A percentile compares a stretch with the other conserved stretches of the same genome.
These are phyloP conservation scores for Nycticebus coucang DNA, from an alignment of 2,113 vertebrate genomes.

Conservation along the genomic window DNA sequence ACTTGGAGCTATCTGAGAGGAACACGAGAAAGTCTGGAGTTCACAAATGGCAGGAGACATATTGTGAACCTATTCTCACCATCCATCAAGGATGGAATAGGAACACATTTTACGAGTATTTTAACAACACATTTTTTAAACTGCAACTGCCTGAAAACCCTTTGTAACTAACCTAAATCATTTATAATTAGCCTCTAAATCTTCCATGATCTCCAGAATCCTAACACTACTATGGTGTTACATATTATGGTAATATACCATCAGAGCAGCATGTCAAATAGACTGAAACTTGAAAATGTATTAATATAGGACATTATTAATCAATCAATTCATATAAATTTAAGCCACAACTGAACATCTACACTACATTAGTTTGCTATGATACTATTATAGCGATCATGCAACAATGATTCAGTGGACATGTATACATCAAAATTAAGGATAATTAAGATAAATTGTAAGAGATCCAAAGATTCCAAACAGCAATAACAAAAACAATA, in stretches of 20 bases:
- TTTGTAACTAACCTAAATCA: not conserved
- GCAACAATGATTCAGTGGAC: not conserved
- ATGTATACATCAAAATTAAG: not conserved
- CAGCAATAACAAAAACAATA: not conserved
- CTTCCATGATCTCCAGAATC: not conserved
- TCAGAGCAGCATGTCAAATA: not conserved
- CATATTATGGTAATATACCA: not conserved
- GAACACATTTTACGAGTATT: not conserved
- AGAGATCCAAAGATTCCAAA: not conserved
- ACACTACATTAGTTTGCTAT: not conserved
- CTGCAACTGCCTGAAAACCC: not conserved
- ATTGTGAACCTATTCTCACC: not conserved
- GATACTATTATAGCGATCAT: not conserved
- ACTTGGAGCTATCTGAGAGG: not conserved
- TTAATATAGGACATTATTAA: not conserved
- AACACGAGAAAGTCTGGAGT: not conserved
- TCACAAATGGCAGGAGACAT: not conserved
- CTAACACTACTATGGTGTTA: not conserved
- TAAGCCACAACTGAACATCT: not conserved
- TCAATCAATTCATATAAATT: not conserved
- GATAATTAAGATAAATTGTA: not conserved
- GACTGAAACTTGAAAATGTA: not conserved
- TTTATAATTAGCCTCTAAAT: not conserved
- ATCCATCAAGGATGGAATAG: not conserved
- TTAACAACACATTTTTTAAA: not conserved